A percentile compares a stretch with the other conserved stretches of the same genome.
Conservation (phyloP, 2,797 vertebrate species). For the Babyrousa celebensis region DNA sequence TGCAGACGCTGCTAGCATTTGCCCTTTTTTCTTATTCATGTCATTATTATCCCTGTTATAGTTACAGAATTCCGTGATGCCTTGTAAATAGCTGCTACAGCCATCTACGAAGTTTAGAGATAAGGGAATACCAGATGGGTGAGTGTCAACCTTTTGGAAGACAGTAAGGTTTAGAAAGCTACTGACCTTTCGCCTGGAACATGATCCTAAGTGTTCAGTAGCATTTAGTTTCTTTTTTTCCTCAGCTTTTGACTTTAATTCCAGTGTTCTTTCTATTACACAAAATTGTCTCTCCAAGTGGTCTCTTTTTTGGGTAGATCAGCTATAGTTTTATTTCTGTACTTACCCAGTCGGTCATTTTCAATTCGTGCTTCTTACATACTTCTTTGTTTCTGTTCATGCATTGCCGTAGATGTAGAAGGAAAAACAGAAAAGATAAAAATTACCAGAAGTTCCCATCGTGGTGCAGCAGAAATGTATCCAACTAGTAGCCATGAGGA, state of each 20-base stretch:
- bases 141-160: conserved; percentile 43
- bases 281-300: background rate
- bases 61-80: conserved; percentile 2
- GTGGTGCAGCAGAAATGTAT: no score
- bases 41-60: conserved; percentile 7
- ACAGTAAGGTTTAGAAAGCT: background rate
- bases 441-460: background rate
- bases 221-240: background rate
- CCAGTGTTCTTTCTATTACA: background rate
- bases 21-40: background rate
- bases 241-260: background rate
- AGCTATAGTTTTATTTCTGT: conserved; percentile 55
- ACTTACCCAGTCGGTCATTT: background rate
- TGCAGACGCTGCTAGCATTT: background rate
- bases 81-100: background rate
- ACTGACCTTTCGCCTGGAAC: background rate
- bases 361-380: conserved; percentile 40
- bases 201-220: background rate
- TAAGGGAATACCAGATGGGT: background rate
- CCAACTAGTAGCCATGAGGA: no score
- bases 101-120: conserved; percentile 6
- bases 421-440: conserved; percentile 23
- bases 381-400: conserved; percentile 59
- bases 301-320: conserved; percentile 29
- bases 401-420: conserved; percentile 48